Evolutionary conservation across 2,888 invertebrate species (phyloP).

Genomic region (Iselma pallidipennis): DNA sequence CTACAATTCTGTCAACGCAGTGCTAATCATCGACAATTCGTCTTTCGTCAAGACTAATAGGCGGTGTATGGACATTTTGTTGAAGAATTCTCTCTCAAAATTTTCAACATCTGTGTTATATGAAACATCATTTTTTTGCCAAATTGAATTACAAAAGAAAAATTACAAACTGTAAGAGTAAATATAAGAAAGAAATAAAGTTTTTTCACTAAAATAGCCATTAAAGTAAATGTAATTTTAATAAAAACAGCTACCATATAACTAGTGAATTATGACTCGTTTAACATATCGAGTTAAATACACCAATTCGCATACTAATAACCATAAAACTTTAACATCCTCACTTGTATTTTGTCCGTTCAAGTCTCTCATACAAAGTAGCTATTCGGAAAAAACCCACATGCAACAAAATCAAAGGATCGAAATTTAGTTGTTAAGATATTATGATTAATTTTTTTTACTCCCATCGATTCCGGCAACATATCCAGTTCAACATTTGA

Average conservation of each 20-base stretch:
- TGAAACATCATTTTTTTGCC: background rate
- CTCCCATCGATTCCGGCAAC: too few relatives aligned
- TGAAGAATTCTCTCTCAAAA: background rate
- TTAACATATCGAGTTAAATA: too few relatives aligned
- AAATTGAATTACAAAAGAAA: too few relatives aligned
- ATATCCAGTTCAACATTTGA: constrained; percentile 17
- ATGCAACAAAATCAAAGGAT: too few relatives aligned
- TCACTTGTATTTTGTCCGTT: too few relatives aligned
- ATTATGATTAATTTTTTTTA: too few relatives aligned
- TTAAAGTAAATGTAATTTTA: background rate
- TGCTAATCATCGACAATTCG: constrained; percentile 46
- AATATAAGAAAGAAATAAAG: too few relatives aligned
- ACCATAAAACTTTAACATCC: background rate
- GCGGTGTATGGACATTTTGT: constrained; percentile 17
- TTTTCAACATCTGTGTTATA: background rate
- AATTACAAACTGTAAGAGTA: too few relatives aligned
- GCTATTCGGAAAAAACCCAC: too few relatives aligned
- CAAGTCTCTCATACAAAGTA: too few relatives aligned
- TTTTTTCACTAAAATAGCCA: too few relatives aligned
- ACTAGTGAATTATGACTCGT: background rate
- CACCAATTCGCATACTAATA: background rate
- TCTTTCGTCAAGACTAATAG: constrained; percentile 44
- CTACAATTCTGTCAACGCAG: constrained; percentile 42
- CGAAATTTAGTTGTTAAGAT: too few relatives aligned
- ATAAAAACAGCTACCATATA: background rate